Evolutionary conservation across 2,797 vertebrate genomes (phyloP).

Genomic region (Diceros bicornis): DNA sequence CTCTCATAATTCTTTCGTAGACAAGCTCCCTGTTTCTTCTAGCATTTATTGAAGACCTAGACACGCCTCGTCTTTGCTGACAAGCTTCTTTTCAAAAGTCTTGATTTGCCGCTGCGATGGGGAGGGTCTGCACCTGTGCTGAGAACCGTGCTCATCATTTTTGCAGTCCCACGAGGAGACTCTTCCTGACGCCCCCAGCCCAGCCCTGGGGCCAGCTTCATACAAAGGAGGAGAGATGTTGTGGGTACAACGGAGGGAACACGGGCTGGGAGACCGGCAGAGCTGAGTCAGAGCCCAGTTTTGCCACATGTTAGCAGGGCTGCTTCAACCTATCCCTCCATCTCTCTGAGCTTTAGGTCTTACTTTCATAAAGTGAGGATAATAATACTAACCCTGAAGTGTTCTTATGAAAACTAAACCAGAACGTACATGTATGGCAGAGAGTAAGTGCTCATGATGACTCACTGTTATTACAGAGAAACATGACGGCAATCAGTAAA

Average conservation of each 20-base stretch:
- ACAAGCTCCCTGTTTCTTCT: neutral
- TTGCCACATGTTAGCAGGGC: neutral
- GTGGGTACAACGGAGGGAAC: neutral
- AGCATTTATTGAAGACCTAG: neutral
- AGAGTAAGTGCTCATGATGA: neutral
- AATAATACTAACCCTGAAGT: neutral
- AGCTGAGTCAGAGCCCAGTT: neutral
- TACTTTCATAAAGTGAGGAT: neutral
- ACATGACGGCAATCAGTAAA: neutral
- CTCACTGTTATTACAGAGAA: neutral
- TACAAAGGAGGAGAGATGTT: neutral
- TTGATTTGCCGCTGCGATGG: neutral
- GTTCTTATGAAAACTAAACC: neutral
- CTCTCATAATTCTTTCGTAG: neutral
- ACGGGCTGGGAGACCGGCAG: neutral
- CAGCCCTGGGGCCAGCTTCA: neutral
- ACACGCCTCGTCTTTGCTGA: neutral
- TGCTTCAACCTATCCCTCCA: neutral
- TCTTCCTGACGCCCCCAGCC: neutral
- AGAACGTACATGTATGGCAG: neutral
- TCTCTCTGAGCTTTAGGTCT: neutral
- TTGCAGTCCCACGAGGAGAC: neutral
- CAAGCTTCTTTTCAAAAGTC: neutral
- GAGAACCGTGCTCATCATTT: neutral
- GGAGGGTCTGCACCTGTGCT: rapidly evolving